Evolutionary conservation across 2,797 vertebrate genomes (phyloP), one percentile per base, ranked within the genome.

Genomic region (Psittacula echo): DNA sequence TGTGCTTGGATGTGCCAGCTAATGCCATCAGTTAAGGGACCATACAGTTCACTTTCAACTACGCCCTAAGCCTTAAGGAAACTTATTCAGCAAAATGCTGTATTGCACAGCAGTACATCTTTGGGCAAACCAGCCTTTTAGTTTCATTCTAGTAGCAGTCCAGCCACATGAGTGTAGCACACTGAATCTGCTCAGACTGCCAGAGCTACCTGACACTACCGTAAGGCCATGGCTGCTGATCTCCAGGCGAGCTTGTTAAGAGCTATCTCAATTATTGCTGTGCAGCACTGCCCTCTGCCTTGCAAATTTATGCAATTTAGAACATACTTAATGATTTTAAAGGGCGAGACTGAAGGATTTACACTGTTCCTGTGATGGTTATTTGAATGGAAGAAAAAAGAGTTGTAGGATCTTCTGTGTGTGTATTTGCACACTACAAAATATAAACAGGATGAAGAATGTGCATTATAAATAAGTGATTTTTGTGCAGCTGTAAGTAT

Each of bases 281-380:
- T 65, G 70, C 53, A 90, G 73, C 85, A 58, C 66, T 94, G 87
- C 76, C 91, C 91, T 94, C 82, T 96, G 76, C 62, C 91, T 93
- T 37, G 34, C 42, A 71, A 54, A 47, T 82, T 44, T 51, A 21
- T 62, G 66, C 37, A 34, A 23, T 44, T n/a, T 73, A 29, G 18
- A 82, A 61, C 23, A 34, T 8, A 34, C 9, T 72, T 48, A 37
- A 53, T 27, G 39, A 30, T 77, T 87, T 89, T 74, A 82, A 85
- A 81, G 47, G n/a, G 16, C 6, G 39, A 70, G 70, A 44, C 9
- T 75, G 62, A 78, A 62, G 18, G 41, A 44, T 67, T 85, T 68
- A 51, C 14, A 6, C 16, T 16, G 30, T 60, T 76, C 79, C 8
- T 39, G 1, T 32, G 23, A 27, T 4, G 0, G 1, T 48, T 68